Conservation (phyloP, 2,113 vertebrate genomes). For the Pheucticus melanocephalus region DNA sequence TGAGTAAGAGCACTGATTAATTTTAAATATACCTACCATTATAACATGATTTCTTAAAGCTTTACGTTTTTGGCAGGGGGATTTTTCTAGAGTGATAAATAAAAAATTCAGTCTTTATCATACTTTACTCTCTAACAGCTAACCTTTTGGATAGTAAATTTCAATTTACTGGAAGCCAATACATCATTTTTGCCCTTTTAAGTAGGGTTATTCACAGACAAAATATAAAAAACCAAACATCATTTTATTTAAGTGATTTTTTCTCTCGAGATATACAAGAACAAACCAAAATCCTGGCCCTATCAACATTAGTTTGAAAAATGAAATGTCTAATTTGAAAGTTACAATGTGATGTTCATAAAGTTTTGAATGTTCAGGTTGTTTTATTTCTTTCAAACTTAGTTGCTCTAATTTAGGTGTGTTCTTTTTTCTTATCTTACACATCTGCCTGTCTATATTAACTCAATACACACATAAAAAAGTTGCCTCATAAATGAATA, state of each 20-base stretch:
- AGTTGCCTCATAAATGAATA: neutral
- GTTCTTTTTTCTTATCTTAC: neutral
- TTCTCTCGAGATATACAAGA: neutral
- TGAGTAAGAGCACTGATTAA: neutral
- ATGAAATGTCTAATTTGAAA: neutral
- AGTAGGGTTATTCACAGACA: neutral
- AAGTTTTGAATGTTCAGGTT: neutral
- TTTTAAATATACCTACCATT: neutral
- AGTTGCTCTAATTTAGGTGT: neutral
- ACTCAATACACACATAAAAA: neutral
- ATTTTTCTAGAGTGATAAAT: neutral
- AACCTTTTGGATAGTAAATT: neutral
- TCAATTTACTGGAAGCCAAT: neutral
- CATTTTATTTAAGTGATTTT: neutral
- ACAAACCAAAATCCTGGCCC: neutral
- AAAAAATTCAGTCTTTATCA: neutral
- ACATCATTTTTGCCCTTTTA: neutral
- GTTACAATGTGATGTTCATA: neutral
- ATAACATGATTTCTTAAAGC: neutral
- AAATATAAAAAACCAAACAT: neutral
- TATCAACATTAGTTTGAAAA: neutral
- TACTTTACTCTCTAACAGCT: neutral
- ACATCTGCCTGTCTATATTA: neutral
- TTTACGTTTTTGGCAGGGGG: neutral
- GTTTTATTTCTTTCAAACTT: neutral